Percentiles rank a stretch among this genome's conserved stretches.
phyloP scores from a whole-genome alignment of 1,140 invertebrate genomes.

The Agraylea sexmaculata region DNA sequence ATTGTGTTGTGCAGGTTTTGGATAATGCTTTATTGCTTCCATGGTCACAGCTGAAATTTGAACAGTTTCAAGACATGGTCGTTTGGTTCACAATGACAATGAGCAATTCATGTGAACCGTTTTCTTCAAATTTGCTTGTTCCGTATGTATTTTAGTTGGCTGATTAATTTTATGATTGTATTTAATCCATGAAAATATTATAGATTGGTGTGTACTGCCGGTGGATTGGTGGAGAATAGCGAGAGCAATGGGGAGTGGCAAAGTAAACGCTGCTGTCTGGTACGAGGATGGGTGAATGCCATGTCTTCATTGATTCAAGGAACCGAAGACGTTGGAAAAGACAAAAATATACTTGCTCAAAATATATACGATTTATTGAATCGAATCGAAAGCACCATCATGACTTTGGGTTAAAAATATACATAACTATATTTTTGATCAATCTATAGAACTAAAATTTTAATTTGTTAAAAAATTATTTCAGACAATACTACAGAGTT shows the following conservation, averaged over 20 bases:
- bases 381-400: constrained; percentile 11
- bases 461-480: constrained; percentile 1
- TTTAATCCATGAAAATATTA: neutral
- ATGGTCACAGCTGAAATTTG: constrained; percentile 12
- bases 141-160: constrained; percentile 10
- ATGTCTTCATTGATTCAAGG: constrained; percentile 5
- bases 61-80: constrained; percentile 14
- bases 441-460: neutral
- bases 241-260: constrained; percentile 8
- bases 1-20: constrained; percentile 11
- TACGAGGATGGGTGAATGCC: constrained; percentile 12
- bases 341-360: constrained; percentile 6
- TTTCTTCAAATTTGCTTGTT: constrained; percentile 15
- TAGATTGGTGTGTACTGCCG: constrained; percentile 15
- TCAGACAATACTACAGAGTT: neutral
- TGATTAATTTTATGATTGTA: neutral
- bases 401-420: constrained; percentile 9
- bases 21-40: constrained; percentile 15
- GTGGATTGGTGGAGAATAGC: constrained; percentile 10
- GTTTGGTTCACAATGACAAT: constrained; percentile 10
- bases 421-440: too few species aligned
- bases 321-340: neutral
- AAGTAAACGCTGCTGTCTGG: constrained; percentile 5
- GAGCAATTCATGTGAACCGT: constrained; percentile 8
- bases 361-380: constrained; percentile 11